Base-by-base conservation (phyloP, 2,888 invertebrate genomes). In the Peribatodes rhomboidaria region DNA sequence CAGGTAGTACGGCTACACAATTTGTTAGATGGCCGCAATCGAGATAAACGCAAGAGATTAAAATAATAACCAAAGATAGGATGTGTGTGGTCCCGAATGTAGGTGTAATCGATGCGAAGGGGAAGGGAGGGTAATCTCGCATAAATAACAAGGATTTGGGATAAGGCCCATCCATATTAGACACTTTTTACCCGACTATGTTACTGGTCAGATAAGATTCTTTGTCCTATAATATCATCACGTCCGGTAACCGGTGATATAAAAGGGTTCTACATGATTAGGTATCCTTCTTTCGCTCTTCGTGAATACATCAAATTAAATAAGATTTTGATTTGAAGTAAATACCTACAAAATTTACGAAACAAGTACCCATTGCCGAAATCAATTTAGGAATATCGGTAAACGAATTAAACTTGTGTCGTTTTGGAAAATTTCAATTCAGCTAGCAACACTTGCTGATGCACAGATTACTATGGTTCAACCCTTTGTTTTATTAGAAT, bases 131-230 rank as follows among this genome's bases (percentile, higher is more conserved):
- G 59, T 58, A 59, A 64, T 59, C 59, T 64, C 59, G 41, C 59
- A 64, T 60, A 65, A 65, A 65, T 65, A 59, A 52, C 55, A 22
- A 60, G 65, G 60, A 60, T 56, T 52, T 46, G 56, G 64, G 59
- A 60, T 39, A 60, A 50, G 49, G 50, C 35, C 31, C 55, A 50
- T 59, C 49, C 55, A 42, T 65, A 65, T 59, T 64, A 55, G 33
- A 58, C 31, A 60, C 37, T 54, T 64, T 58, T 59, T 59, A 27
- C 27, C 27, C 27, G 27, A 27, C 27, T 27, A 27, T 27, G 27
- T 27, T 6, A 54, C 42, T 49, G 49, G 27, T 14, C 42, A 35
- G 59, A 58, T 59, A 46, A 44, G 49, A 46, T 46, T 46, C 44
- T 52, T 57, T 52, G 44, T 61, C 31, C 22, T 41, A n/a, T 58